Evolutionary conservation across 2,113 vertebrate species (phyloP), one percentile per base, ranked within the genome.

Genomic region (Leiothrix lutea): DNA sequence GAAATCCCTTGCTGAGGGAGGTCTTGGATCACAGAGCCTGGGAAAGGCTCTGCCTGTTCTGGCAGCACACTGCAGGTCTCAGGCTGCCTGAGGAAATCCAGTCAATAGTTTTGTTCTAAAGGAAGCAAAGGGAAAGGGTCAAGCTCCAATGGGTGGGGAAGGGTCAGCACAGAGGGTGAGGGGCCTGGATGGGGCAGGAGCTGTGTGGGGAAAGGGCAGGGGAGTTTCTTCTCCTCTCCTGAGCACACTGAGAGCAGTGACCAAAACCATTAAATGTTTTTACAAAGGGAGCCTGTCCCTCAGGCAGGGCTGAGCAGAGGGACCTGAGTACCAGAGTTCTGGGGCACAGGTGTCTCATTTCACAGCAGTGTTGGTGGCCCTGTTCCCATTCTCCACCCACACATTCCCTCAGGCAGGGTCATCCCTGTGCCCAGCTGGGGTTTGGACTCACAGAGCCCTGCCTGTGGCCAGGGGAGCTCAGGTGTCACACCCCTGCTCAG

Each of bases 401-500:
- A 24, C 31, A 0, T 42, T 15, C 50, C 67, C 60, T 42, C 8
- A 6, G 4, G 2, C 15, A 65, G 85, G 20, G 22, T 20, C 9
- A 31, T 40, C 56, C 14, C 57, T 71, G 21, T 60, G 33, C 42
- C 56, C 81, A 56, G 44, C 65, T 71, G 47, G 14, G 17, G 7
- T 12, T 23, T 78, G 28, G 2, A 12, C 36, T 28, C 45, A 4
- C 1, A 3, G 38, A 26, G 40, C 42, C 0, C 1, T 38, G 47
- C 14, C 72, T 8, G 6, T 50, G 62, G 64, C 50, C 40, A 14
- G 73, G 45, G 60, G 9, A 35, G 45, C 28, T 2, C n/a, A 13
- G 82, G 6, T 22, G 86, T 12, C 3, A 3, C 48, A 8, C n/a
- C 75, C 12, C 51, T 36, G 70, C 14, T 40, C 92, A 20, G 1